Base-by-base conservation (phyloP, 2,888 invertebrate genomes). In the Andrena camellia region DNA sequence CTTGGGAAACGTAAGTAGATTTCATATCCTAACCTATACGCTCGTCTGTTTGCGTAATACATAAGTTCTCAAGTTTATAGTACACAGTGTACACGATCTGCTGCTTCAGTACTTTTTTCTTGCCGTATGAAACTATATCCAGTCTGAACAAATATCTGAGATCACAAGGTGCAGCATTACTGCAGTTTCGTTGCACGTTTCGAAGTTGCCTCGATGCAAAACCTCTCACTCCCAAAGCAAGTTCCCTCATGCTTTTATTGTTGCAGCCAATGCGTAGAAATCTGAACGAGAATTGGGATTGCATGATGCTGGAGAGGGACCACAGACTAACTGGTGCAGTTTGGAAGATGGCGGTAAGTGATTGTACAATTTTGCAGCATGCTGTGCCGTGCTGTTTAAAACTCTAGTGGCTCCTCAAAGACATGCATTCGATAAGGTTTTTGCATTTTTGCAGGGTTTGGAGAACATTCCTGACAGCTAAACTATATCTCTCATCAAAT, bases 401-500 rank as follows among this genome's bases (percentile, higher is more conserved):
- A n/a, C 26, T 26, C 23, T 4, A 20, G 4, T 54, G 17, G 7
- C 33, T 60, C 5, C 20, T 48, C 2, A 62, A 31, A 26, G 20
- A 33, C 35, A 7, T 13, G 20, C 29, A 20, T 23, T 69, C 4
- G 33, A 23, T 20, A 8, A 42, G 29, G 57, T 42, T 42, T 6
- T 75, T 33, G 0, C 20, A 50, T 4, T 73, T 62, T 83, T 81
- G 6, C 59, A 88, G 88, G 81, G 79, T 60, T 54, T 88, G 69
- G 83, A 85, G 20, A 52, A 26, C 29, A 62, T 88, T 54, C 88
- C 88, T 48, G 83, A 88, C 60, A 29, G 33, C 20, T 81, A 69
- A 35, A 48, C 2, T 8, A 10, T 17, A 67, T 2, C 20, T 20
- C 20, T 26, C 20, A 2, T 23, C 8, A n/a, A 72, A 0, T 26